These are phyloP conservation scores for Goniozus legneri DNA, from an alignment of 1,140 invertebrate genomes.

Conservation along the genomic window DNA sequence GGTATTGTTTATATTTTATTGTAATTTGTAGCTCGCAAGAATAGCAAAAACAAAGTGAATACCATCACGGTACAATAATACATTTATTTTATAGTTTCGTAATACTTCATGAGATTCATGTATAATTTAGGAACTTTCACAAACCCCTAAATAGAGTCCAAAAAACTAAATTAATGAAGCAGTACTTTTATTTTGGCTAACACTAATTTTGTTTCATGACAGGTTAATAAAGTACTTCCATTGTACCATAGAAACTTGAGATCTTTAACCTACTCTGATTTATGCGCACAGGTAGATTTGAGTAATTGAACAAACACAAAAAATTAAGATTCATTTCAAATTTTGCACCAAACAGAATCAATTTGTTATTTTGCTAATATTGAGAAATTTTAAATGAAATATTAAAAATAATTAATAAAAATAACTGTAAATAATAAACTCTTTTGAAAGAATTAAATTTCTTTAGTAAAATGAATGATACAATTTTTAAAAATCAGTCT, in stretches of 20 bases:
- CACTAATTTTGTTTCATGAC: neutral
- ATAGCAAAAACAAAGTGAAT: neutral
- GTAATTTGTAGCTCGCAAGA: neutral
- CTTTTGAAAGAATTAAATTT: neutral
- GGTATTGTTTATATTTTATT: neutral
- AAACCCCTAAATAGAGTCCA: neutral
- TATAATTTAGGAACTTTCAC: neutral
- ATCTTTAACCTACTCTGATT: neutral
- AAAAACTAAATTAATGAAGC: conserved; percentile 10
- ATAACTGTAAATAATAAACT: conserved; percentile 5
- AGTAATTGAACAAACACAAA: neutral
- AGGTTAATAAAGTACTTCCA: neutral
- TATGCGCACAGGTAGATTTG: neutral
- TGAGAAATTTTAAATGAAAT: too few species aligned
- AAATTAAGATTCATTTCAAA: conserved; percentile 14
- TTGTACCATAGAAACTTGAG: neutral
- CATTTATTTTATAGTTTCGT: neutral
- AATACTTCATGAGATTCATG: neutral
- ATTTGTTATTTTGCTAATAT: neutral
- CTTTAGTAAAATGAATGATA: conserved; percentile 9
- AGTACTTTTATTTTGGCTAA: conserved; percentile 12
- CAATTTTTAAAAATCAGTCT: conserved; percentile 18
- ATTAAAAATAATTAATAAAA: conserved; percentile 1
- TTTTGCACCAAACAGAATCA: conserved; percentile 17
- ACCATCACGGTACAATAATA: too few species aligned